phyloP scores from a whole-genome alignment of 1,140 invertebrate genomes.

The Pentalonia nigronervosa region DNA sequence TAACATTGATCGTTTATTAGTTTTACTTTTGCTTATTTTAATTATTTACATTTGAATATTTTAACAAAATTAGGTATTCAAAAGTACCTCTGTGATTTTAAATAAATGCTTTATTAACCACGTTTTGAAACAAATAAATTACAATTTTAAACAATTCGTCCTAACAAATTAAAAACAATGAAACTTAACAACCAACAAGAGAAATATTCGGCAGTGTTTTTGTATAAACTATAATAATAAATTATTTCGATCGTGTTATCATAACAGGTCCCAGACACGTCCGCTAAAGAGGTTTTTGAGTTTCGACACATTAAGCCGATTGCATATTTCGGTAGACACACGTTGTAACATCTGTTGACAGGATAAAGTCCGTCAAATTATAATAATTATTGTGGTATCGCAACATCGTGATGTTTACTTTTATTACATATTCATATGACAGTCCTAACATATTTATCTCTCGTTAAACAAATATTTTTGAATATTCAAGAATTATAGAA shows the following conservation, averaged over 20 bases:
- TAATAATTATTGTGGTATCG: background rate
- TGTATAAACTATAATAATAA: background rate
- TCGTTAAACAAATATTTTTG: background rate
- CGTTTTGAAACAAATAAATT: background rate
- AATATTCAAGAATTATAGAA: background rate
- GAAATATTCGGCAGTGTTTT: background rate
- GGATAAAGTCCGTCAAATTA: conserved; percentile 28
- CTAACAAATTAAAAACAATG: conserved; percentile 4
- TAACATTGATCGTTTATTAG: background rate
- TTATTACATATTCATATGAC: background rate
- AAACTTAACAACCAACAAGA: background rate
- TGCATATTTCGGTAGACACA: background rate
- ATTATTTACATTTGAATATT: conserved; percentile 31
- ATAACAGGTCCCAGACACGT: background rate
- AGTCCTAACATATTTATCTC: background rate
- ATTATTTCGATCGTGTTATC: background rate
- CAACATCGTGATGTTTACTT: background rate
- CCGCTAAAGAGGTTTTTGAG: background rate
- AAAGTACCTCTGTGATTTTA: background rate
- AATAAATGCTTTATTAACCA: background rate
- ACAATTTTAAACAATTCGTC: background rate
- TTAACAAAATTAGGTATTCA: background rate
- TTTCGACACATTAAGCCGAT: conserved; percentile 41
- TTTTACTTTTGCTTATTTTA: background rate
- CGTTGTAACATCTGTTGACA: conserved; percentile 29